Evolutionary conservation across 1,140 invertebrate species (phyloP).

Genomic region (Yoshiicerus persimilis): DNA sequence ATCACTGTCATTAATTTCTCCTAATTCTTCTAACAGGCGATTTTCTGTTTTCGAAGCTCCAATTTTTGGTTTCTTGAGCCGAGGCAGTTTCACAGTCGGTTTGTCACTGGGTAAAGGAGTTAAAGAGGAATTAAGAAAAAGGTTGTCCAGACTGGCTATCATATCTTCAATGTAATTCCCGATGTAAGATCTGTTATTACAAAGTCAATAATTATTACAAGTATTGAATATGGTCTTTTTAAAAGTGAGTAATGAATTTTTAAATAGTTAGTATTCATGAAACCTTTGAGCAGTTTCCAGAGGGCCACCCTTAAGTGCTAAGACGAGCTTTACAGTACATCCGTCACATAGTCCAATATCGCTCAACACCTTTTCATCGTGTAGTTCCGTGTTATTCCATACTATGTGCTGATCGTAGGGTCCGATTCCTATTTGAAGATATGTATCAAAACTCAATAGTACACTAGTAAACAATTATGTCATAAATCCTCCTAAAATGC

Average conservation of each 20-base stretch:
- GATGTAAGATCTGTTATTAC: neutral
- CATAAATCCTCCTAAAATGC: neutral
- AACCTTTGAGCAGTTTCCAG: neutral
- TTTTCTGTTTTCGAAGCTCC: neutral
- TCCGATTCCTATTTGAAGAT: neutral
- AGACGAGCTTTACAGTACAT: neutral
- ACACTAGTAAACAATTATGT: neutral
- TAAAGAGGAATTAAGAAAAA: neutral
- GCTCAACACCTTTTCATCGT: neutral
- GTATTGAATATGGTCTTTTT: neutral
- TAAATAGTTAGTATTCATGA: neutral
- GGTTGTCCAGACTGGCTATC: neutral
- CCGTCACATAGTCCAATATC: constrained; percentile 4
- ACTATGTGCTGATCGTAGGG: neutral
- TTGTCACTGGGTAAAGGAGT: neutral
- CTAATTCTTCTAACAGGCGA: neutral
- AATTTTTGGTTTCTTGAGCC: neutral
- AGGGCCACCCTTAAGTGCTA: neutral
- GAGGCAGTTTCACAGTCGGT: neutral
- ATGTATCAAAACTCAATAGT: neutral
- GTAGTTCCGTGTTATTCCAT: neutral
- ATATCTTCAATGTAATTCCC: neutral
- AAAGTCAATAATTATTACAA: neutral
- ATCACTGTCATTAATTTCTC: neutral
- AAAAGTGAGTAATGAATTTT: neutral